Evolutionary conservation across 2,113 vertebrate genomes (phyloP).

Genomic region (Cavia porcellus): DNA sequence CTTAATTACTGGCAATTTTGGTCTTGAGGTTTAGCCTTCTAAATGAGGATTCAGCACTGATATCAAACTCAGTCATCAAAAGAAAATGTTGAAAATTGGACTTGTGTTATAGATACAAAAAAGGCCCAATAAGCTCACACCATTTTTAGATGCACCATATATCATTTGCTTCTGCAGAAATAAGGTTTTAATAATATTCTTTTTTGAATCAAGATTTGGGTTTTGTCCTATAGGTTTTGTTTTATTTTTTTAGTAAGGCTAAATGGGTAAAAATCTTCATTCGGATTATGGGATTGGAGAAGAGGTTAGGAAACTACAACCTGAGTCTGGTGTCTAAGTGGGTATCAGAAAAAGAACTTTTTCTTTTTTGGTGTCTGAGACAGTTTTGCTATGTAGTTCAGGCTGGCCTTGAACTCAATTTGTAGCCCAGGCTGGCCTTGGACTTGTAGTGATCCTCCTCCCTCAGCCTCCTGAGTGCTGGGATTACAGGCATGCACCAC

Average conservation of each 20-base stretch:
- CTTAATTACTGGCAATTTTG: constrained; percentile 39
- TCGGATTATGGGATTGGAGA: neutral
- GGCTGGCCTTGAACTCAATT: neutral
- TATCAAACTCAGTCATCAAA: constrained; percentile 11
- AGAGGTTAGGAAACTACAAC: neutral
- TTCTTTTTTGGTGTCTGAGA: neutral
- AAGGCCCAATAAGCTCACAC: neutral
- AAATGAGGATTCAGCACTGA: neutral
- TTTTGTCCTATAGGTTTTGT: neutral
- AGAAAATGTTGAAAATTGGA: neutral
- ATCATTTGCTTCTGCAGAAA: neutral
- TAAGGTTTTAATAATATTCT: neutral
- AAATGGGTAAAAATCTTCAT: neutral
- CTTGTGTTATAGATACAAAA: neutral
- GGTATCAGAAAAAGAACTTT: neutral
- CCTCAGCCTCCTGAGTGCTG: no score
- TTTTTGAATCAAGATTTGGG: constrained; percentile 4
- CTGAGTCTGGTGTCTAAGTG: neutral
- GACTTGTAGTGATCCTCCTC: no score
- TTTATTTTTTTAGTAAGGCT: neutral
- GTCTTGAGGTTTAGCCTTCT: constrained; percentile 20
- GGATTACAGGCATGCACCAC: neutral
- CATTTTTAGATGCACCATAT: neutral
- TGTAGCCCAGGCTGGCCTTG: neutral
- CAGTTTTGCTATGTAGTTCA: neutral